Evolutionary conservation across 2,113 vertebrate genomes (phyloP).

Genomic region (Microcebus ravelobensis): DNA sequence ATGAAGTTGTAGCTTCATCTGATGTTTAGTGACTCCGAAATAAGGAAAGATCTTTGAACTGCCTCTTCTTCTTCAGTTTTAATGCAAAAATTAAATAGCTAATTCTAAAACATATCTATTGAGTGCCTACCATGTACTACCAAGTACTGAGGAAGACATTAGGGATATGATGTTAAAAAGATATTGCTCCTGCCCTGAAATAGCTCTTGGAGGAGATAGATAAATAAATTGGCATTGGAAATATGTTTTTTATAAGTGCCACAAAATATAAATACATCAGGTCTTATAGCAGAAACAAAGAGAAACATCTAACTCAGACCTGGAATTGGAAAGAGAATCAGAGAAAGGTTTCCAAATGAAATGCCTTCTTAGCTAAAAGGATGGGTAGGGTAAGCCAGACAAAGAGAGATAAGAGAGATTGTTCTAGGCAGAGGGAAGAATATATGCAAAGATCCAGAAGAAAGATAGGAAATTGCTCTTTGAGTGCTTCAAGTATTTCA

Average conservation of each 20-base stretch:
- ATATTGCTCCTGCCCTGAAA: neutral
- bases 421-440: neutral
- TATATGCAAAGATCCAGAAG: neutral
- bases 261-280: neutral
- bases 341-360: neutral
- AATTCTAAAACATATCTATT: neutral
- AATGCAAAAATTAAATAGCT: neutral
- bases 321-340: neutral
- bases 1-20: neutral
- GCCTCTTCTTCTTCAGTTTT: neutral
- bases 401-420: conserved; percentile 32
- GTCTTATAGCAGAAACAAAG: neutral
- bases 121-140: neutral
- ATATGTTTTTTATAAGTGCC: neutral
- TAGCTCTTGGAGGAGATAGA: neutral
- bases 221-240: neutral
- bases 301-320: neutral
- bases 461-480: neutral
- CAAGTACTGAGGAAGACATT: neutral
- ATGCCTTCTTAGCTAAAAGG: neutral
- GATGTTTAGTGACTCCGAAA: neutral
- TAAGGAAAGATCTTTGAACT: neutral
- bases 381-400: neutral
- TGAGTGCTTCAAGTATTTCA: neutral
- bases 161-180: neutral